Base-by-base conservation (phyloP, 2,888 invertebrate species). In the Stenotaenia linearis region DNA sequence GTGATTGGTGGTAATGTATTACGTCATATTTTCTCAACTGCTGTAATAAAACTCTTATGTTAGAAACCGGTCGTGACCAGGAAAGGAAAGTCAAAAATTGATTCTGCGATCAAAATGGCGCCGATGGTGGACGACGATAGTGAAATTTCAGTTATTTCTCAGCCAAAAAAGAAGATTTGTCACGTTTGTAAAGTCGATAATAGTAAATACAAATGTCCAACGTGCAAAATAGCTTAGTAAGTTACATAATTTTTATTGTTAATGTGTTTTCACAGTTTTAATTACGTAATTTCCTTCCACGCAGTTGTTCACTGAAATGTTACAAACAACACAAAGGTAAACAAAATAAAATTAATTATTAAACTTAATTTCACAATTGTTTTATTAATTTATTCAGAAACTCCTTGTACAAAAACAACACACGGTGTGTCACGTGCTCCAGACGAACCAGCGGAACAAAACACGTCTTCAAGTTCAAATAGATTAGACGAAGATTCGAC, bases 251-350 rank as follows among this genome's bases (percentile, higher is more conserved):
- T 21, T 25, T n/a, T 6, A 0, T 7, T 15, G 0, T 25, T 21
- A 28, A 74, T 3, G 7, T 25, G 7, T 75, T 32, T 23, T 75
- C 28, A 32, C 5, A 28, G 4, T 10, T 75, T 75, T n/a, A 75
- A 23, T 15, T 32, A 5, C 21, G 4, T 75, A 23, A 6, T 75
- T 75, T 75, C n/a, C n/a, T 28, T 28, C 10, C 15, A 9, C 10
- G 6, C 7, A 75, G 75, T 18, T 75, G 75, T 28, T 75, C 75
- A 18, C 23, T 32, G 12, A 6, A 5, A 3, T 75, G 75, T 75
- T 75, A 75, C 32, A 75, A 75, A 28, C 25, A 7, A 28, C 75
- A 75, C 12, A 75, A 28, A 75, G 30, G 75, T 75, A 75, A 75
- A 10, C n/a, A 32, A 32, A n/a, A 12, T 12, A 75, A 28, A 61